These are phyloP conservation scores for Cactoblastis cactorum DNA, from an alignment of 2,888 invertebrate species.

Conservation along the genomic window DNA sequence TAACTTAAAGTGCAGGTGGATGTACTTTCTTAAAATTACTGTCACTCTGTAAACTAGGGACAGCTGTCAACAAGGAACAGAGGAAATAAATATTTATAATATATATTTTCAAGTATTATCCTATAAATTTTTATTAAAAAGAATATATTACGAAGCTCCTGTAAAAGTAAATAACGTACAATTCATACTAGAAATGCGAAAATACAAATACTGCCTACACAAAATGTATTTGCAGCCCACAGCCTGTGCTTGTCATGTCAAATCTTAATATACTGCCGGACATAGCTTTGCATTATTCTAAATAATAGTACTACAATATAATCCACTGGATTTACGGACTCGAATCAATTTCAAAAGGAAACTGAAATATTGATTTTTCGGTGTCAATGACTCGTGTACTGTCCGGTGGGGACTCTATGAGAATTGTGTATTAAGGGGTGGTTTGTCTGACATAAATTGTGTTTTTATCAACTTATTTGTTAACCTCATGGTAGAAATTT, in stretches of 20 bases:
- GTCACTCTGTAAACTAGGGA: too few species aligned
- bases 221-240: slow-evolving; percentile 8
- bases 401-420: background rate
- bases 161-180: background rate
- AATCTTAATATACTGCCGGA: slow-evolving; percentile 3
- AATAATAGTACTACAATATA: slow-evolving; percentile 6
- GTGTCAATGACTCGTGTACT: background rate
- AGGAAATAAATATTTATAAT: too few species aligned
- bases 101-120: too few species aligned
- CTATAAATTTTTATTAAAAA: too few species aligned
- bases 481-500: too few species aligned
- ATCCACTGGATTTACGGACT: background rate
- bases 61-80: too few species aligned
- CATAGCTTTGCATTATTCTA: slow-evolving; percentile 4
- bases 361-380: slow-evolving; percentile 4
- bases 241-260: slow-evolving; percentile 12
- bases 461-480: too few species aligned
- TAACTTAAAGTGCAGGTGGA: too few species aligned
- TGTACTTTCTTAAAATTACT: too few species aligned
- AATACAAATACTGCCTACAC: slow-evolving; percentile 10
- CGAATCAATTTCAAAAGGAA: background rate
- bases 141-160: background rate
- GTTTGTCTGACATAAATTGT: background rate
- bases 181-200: background rate
- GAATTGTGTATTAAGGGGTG: background rate